A percentile compares a stretch with the other conserved stretches of the same genome.
These are phyloP conservation scores for Hydractinia echinata DNA, from an alignment of 30 jellyfish, hydroid and myxozoan species.

Conservation along the genomic window DNA sequence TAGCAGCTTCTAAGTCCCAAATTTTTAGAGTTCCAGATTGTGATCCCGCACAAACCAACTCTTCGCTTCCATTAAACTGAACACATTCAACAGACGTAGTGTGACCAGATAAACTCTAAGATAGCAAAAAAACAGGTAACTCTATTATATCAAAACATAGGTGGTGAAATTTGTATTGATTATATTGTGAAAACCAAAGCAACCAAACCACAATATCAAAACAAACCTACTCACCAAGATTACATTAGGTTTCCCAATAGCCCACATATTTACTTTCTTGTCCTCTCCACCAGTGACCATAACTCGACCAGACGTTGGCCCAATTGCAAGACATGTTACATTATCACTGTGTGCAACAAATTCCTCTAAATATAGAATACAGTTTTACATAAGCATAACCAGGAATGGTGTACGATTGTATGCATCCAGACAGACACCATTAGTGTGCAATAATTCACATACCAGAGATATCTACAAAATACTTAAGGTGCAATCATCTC, in stretches of 20 bases:
- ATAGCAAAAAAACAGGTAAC: neutral
- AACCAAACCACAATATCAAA: neutral
- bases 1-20: constrained; percentile 98
- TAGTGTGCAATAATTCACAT: too few species aligned
- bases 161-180: neutral
- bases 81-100: constrained; percentile 95
- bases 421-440: too few species aligned
- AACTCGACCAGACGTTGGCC: constrained; percentile 97
- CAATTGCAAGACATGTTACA: constrained; percentile 94
- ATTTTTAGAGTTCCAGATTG: constrained; percentile 91
- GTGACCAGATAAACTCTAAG: constrained; percentile 95
- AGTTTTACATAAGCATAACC: too few species aligned
- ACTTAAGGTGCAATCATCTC: too few species aligned
- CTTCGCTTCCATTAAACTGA: constrained; percentile 81
- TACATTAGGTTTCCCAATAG: constrained; percentile 94
- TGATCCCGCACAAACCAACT: constrained; percentile 95
- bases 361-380: constrained; percentile 52
- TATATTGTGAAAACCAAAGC: neutral
- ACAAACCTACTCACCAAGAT: constrained; percentile 58
- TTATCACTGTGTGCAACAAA: constrained; percentile 93
- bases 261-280: constrained; percentile 97
- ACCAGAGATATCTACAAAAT: too few species aligned
- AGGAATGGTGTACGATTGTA: too few species aligned
- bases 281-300: constrained; percentile 99
- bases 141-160: neutral